Conservation (phyloP, 2,113 vertebrate genomes). For the Oceanites oceanicus region DNA sequence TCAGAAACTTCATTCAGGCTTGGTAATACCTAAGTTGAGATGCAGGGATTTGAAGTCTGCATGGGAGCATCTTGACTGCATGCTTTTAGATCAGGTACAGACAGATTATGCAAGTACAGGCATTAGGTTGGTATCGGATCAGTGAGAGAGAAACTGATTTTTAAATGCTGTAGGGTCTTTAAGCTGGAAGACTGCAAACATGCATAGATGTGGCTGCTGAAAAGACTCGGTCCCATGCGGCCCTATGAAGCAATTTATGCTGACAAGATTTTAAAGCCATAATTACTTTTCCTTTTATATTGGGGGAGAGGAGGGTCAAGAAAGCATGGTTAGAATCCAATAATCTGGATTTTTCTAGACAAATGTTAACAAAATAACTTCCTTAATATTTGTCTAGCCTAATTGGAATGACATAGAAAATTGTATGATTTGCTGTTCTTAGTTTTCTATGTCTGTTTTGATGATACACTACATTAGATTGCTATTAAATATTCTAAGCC, state of each 20-base stretch:
- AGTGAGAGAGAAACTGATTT: neutral
- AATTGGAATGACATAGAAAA: neutral
- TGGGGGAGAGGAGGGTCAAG: neutral
- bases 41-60: neutral
- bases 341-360: neutral
- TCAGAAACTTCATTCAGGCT: neutral
- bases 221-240: neutral
- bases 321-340: neutral
- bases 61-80: neutral
- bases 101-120: neutral
- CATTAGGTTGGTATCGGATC: neutral
- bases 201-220: neutral
- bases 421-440: neutral
- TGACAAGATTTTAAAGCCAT: neutral
- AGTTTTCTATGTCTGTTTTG: neutral
- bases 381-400: neutral
- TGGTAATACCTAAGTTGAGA: neutral
- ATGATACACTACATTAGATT: neutral
- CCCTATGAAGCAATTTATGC: neutral
- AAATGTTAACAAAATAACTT: neutral
- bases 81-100: neutral
- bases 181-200: neutral
- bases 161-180: neutral
- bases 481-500: slow-evolving; percentile 6
- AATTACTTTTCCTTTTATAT: neutral